phyloP scores from a whole-genome alignment of 2,113 vertebrate species.

The Chionis minor region DNA sequence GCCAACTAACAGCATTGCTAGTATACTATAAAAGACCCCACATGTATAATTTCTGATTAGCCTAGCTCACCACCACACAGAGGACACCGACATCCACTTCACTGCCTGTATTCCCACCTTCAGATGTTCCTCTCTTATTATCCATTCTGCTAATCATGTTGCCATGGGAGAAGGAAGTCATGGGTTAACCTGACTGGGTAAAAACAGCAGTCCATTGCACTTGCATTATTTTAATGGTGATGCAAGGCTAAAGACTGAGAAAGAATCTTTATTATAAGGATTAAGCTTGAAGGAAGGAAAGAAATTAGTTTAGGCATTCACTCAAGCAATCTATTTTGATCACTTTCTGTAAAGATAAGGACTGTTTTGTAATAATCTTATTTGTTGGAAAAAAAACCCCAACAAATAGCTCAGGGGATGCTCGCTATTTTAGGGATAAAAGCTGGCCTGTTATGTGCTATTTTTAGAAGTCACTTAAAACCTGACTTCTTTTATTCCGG shows the following conservation, averaged over 20 bases:
- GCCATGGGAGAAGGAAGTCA: neutral
- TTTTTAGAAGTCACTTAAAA: conserved; percentile 19
- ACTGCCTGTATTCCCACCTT: neutral
- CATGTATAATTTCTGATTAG: neutral
- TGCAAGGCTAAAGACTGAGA: neutral
- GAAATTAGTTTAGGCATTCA: neutral
- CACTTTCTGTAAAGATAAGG: neutral
- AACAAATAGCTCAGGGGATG: neutral
- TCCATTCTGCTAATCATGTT: neutral
- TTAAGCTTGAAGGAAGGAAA: neutral
- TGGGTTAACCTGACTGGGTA: neutral
- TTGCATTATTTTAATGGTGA: neutral
- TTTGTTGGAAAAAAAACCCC: neutral
- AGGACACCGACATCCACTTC: neutral
- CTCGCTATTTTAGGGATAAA: neutral
- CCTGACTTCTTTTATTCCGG: neutral
- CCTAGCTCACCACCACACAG: neutral
- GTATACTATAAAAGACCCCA: neutral
- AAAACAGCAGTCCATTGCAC: neutral
- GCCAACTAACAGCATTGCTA: neutral
- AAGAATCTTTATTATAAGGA: neutral
- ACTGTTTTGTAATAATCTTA: neutral
- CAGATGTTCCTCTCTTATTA: neutral
- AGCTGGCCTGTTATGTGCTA: neutral
- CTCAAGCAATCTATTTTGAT: neutral